phyloP scores from a whole-genome alignment of 2,113 vertebrate species.

The Oenanthe oenanthe region DNA sequence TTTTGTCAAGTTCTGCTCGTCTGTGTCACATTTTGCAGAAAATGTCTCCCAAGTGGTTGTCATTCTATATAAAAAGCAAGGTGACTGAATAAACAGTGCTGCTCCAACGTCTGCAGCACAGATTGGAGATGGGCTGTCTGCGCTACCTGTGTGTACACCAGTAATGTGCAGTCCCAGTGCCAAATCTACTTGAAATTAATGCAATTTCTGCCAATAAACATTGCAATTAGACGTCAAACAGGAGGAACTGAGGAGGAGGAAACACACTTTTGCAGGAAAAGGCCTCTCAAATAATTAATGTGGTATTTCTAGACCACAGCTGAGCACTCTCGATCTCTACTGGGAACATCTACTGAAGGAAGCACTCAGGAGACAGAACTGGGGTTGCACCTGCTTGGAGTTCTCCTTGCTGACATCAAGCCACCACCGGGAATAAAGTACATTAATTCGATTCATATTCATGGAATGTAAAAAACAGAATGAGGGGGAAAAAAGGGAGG shows the following conservation, averaged over 20 bases:
- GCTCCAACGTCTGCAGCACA: background rate
- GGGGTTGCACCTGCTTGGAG: background rate
- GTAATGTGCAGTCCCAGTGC: accelerated
- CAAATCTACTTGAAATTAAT: background rate
- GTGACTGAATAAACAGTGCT: background rate
- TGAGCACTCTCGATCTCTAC: background rate
- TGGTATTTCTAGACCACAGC: background rate
- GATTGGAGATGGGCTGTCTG: background rate
- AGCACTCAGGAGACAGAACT: background rate
- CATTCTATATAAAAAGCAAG: background rate
- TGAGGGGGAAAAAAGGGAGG: accelerated
- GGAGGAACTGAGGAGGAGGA: background rate
- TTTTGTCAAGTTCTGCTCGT: background rate
- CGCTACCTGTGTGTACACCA: background rate
- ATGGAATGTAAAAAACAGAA: background rate
- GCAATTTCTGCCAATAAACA: background rate
- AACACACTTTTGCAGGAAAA: background rate
- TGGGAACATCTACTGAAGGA: background rate
- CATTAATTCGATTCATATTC: background rate
- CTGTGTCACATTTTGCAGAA: background rate
- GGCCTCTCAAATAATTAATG: background rate
- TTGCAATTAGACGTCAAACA: background rate
- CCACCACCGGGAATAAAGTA: background rate
- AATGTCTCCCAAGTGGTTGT: background rate
- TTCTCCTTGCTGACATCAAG: background rate